Conservation (phyloP, 2,797 vertebrate genomes). For the Ctenosaura bakeri region DNA sequence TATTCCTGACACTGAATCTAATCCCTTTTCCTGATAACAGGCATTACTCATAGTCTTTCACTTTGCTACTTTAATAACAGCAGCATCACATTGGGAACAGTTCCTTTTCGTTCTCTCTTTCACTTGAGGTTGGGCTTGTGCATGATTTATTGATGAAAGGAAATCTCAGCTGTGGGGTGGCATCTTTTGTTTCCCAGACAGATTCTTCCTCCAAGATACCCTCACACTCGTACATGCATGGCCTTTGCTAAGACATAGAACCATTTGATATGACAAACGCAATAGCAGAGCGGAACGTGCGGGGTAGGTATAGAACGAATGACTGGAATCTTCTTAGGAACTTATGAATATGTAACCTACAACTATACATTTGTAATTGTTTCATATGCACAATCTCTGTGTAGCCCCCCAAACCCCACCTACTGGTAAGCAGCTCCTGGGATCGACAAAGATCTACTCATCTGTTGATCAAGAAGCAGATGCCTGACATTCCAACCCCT, state of each 20-base stretch:
- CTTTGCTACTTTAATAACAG: slow-evolving; percentile 65
- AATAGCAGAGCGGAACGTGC: not conserved
- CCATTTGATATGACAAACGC: not conserved
- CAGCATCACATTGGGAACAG: slow-evolving; percentile 35
- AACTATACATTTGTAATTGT: too few relatives aligned
- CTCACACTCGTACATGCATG: not conserved
- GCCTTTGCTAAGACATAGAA: not conserved
- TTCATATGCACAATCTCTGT: too few relatives aligned
- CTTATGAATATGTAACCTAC: too few relatives aligned
- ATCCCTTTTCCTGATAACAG: slow-evolving; percentile 54
- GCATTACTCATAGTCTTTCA: slow-evolving; percentile 47
- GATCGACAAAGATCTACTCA: too few relatives aligned
- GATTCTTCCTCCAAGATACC: not conserved
- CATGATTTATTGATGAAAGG: slow-evolving; percentile 38
- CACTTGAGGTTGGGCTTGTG: not conserved
- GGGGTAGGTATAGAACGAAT: too few relatives aligned
- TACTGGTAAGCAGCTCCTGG: too few relatives aligned
- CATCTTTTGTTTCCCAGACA: slow-evolving; percentile 11
- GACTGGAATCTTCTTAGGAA: too few relatives aligned
- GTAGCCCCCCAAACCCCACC: too few relatives aligned
- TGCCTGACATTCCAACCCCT: too few relatives aligned
- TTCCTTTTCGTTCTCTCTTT: slow-evolving; percentile 46
- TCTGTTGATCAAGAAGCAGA: too few relatives aligned
- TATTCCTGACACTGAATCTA: slow-evolving; percentile 58
- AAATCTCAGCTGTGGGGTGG: slow-evolving; percentile 29